Evolutionary conservation across 2,888 invertebrate species (phyloP), one percentile per base, ranked within the genome.

Genomic region (Pediacus dermestoides): DNA sequence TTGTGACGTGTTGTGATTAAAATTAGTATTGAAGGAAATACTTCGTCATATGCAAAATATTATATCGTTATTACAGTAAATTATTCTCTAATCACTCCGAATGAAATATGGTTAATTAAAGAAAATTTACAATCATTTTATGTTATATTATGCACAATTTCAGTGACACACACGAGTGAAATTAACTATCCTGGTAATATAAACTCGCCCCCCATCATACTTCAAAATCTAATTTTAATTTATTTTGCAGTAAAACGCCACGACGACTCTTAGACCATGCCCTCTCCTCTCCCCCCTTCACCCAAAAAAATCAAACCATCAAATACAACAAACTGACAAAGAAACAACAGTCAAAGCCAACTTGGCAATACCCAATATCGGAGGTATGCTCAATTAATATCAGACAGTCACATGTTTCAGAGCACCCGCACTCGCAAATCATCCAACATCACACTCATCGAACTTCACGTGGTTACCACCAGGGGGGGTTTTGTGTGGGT

Each of bases 61-160:
- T n/a, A n/a, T n/a, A n/a, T n/a, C n/a, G n/a, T n/a, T n/a, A n/a
- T n/a, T n/a, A n/a, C 21, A 18, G n/a, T 18, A 18, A 18, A 18
- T 18, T 18, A 18, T 18, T 6, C 34, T 38, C 39, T 41, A 46
- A 50, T 50, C 48, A 39, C 46, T 48, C 50, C 38, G 44, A 48
- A 50, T 54, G 55, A 56, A 50, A 51, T 56, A 56, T 48, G 52
- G 48, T 56, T 49, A 56, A 56, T 56, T 56, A 56, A 50, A 39
- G 44, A 42, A 40, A 54, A 56, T 54, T 56, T 56, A 54, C 52
- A 52, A 47, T 46, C 47, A 36, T 48, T 56, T 54, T 50, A 53
- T 40, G 27, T 9, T n/a, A n/a, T n/a, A n/a, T n/a, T n/a, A 26
- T 6, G 27, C 27, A 10, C n/a, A 8, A 26, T 18, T 18, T 18